A percentile compares a stretch with the other conserved stretches of the same genome.
Conservation (phyloP, 2,888 invertebrate genomes). For the Philaethria dido region DNA sequence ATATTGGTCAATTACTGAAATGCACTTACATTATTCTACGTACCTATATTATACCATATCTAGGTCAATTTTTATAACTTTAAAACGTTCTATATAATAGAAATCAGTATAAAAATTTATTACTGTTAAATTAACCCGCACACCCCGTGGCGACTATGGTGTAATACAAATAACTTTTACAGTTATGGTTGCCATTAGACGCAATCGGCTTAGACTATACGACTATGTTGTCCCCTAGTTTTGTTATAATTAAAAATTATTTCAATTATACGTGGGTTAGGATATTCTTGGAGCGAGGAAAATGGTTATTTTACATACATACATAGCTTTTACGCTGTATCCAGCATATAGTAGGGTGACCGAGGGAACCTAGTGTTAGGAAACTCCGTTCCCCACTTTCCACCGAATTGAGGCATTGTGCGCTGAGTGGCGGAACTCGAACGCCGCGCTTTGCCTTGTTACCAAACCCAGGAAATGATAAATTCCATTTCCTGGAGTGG, state of each 20-base stretch:
- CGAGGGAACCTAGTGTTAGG: too few species aligned
- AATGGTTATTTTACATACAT: background rate
- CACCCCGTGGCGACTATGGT: background rate
- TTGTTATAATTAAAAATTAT: conserved; percentile 22
- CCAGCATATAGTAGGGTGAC: too few species aligned
- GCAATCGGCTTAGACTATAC: conserved; percentile 22
- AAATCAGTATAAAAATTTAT: conserved; percentile 12
- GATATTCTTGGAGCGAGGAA: background rate
- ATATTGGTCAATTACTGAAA: too few species aligned
- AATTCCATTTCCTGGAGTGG: too few species aligned
- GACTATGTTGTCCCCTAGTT: background rate
- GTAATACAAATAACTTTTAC: conserved; percentile 32
- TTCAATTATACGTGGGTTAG: background rate
- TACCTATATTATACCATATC: too few species aligned
- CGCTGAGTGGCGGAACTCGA: too few species aligned
- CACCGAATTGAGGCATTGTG: too few species aligned
- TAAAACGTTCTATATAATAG: background rate
- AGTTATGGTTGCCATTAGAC: conserved; percentile 36
- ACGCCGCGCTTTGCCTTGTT: too few species aligned
- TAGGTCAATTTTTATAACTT: background rate
- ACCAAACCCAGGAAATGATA: too few species aligned
- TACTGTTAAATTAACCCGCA: background rate
- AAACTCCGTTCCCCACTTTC: too few species aligned
- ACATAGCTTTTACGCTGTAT: too few species aligned
- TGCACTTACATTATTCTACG: too few species aligned